phyloP scores from a whole-genome alignment of 2,113 vertebrate genomes.

The Channa argus region DNA sequence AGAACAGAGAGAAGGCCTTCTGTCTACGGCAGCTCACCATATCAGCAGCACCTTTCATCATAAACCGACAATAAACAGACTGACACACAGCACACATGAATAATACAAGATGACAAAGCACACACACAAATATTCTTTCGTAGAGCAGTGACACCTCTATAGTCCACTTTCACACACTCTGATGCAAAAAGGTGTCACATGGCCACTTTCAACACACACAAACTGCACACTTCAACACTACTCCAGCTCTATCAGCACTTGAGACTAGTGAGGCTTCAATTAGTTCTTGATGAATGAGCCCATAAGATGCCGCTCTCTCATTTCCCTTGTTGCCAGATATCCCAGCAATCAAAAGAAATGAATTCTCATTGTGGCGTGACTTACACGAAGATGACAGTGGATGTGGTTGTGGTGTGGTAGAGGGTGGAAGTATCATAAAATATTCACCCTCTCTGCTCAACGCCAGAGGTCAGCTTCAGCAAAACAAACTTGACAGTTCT shows the following conservation, averaged over 20 bases:
- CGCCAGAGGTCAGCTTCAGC: conserved; percentile 54
- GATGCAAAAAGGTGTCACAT: conserved; percentile 41
- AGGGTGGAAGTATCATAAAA: conserved; percentile 53
- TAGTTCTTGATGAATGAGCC: conserved; percentile 99
- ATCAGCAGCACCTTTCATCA: conserved; percentile 31
- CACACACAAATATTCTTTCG: conserved; percentile 14
- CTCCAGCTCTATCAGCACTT: conserved; percentile 94
- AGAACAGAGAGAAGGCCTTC: conserved; percentile 42
- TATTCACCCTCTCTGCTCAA: conserved; percentile 50
- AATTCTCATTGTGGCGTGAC: conserved; percentile 78
- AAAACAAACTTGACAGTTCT: conserved; percentile 39
- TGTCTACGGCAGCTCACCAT: conserved; percentile 36
- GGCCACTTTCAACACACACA: conserved; percentile 59
- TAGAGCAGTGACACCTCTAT: conserved; percentile 13
- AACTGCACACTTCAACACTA: conserved; percentile 85
- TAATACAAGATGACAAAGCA: not conserved
- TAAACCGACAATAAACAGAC: conserved; percentile 25
- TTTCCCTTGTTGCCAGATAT: conserved; percentile 94
- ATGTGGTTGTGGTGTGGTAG: conserved; percentile 12
- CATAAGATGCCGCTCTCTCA: conserved; percentile 94
- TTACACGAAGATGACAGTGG: conserved; percentile 67
- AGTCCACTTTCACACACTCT: conserved; percentile 40
- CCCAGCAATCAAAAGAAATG: conserved; percentile 90
- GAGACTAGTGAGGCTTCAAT: conserved; percentile 97
- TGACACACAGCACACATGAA: conserved; percentile 10